Conservation (phyloP, 2,113 vertebrate genomes). For the Cryptotis parvus region DNA sequence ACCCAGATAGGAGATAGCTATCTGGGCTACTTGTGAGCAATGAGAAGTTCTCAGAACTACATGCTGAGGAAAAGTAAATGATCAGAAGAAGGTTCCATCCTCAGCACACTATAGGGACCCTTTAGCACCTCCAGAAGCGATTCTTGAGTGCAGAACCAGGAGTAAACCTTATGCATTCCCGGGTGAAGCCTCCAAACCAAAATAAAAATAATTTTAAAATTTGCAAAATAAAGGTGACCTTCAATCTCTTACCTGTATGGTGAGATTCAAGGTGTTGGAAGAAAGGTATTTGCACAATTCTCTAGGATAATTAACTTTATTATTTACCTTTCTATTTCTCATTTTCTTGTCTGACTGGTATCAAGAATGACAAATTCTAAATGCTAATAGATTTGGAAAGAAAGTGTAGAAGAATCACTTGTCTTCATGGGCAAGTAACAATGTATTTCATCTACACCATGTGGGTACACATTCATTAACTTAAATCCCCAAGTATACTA, state of each 20-base stretch:
- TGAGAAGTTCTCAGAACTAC: background rate
- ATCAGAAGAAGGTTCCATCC: too few relatives aligned
- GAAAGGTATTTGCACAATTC: background rate
- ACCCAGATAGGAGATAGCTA: background rate
- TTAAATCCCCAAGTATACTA: slow-evolving; percentile 59
- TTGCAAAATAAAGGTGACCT: background rate
- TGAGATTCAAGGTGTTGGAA: background rate
- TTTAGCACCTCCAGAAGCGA: too few relatives aligned
- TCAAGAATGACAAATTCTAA: background rate
- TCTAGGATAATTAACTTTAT: background rate
- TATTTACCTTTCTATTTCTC: background rate
- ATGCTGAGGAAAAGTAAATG: background rate
- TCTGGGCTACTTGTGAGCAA: too few relatives aligned
- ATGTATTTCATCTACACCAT: background rate
- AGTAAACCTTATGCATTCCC: too few relatives aligned
- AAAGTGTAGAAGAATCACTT: background rate
- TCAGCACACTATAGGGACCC: too few relatives aligned
- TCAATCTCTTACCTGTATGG: background rate
- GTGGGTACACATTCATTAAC: background rate
- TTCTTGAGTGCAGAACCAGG: too few relatives aligned
- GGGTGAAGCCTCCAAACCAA: too few relatives aligned
- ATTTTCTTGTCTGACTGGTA: slow-evolving; percentile 4
- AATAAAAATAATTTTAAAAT: too few relatives aligned
- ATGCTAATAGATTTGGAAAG: background rate
- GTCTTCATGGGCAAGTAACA: background rate